Evolutionary conservation across 2,797 vertebrate species (phyloP), one percentile per base, ranked within the genome.

Genomic region (Mormyrus hasselquistii): DNA sequence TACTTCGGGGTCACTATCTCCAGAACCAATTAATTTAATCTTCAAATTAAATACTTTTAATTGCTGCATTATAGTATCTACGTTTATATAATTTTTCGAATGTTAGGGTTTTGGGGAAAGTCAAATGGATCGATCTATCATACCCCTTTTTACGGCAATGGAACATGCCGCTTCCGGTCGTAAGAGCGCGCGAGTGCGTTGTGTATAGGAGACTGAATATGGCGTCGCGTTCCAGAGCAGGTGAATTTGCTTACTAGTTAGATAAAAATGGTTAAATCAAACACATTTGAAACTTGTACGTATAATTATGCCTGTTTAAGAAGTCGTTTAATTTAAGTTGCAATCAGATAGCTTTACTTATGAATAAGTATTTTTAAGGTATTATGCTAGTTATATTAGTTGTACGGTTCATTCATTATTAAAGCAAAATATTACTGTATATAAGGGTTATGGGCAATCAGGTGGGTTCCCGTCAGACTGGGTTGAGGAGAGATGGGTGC

Each of bases 141-240:
- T 52, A n/a, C 73, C 88, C 49, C 88, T 41, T 10, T 22, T n/a
- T 1, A 10, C 4, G 5, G 22, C 4, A 69, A 44, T 89, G 87
- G 87, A 34, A 89, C 73, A 49, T 41, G 50, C 89, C 69, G 41
- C n/a, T 14, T 34, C 22, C 47, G 16, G 14, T 16, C n/a, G 12
- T 10, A 47, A 84, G 88, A 88, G 88, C 52, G 41, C 57, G 88
- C 79, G 19, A 25, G 65, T 10, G 14, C 62, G 62, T 25, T 47
- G 22, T 41, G 4, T 53, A 6, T 1, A 4, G 12, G 1, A 16
- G 2, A 8, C 38, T 53, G 25, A 62, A 19, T 84, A 90, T 90
- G 90, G 88, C 90, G 22, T 79, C 90, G 6, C 82, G 88, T 59
- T 12, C 82, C 3, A 90, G 88, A 82, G 22, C 90, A 88, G 87